Percentiles rank a stretch among this genome's conserved stretches.
These are phyloP conservation scores for Actenoides lindsayi DNA, from an alignment of 2,113 vertebrate species.

Conservation along the genomic window DNA sequence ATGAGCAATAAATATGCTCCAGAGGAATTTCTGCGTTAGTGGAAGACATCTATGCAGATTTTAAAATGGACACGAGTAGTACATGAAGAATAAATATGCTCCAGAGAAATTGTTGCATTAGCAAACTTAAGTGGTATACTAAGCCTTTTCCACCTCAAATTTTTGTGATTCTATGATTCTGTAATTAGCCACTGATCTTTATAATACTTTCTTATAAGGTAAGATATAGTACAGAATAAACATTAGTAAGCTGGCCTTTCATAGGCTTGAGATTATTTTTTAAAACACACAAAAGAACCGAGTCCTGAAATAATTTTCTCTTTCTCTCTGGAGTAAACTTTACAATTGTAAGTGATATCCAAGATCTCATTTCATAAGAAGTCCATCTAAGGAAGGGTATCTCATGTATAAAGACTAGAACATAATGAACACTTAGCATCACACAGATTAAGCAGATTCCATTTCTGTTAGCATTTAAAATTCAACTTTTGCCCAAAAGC, in stretches of 20 bases:
- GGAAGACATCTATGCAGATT: neutral
- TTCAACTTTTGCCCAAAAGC: neutral
- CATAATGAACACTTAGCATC: neutral
- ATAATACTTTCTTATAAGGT: conserved; percentile 20
- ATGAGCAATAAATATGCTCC: conserved; percentile 10
- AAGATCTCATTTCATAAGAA: neutral
- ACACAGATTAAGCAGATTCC: neutral
- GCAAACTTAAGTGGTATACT: neutral
- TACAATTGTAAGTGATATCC: neutral
- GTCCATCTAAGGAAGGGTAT: neutral
- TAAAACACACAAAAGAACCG: neutral
- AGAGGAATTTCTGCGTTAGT: conserved; percentile 9
- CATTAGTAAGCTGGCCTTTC: neutral
- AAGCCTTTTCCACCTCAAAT: neutral
- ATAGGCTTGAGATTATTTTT: neutral
- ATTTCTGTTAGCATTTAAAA: neutral
- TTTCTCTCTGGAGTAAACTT: neutral
- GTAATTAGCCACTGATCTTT: conserved; percentile 9
- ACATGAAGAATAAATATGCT: conserved; percentile 21
- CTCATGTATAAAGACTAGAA: neutral
- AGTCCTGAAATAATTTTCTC: neutral
- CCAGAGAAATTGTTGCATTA: conserved; percentile 33
- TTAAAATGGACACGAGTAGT: neutral
- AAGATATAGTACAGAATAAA: neutral
- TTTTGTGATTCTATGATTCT: neutral